Evolutionary conservation across 2,888 invertebrate genomes (phyloP).

Genomic region (Brachylomia viminalis): DNA sequence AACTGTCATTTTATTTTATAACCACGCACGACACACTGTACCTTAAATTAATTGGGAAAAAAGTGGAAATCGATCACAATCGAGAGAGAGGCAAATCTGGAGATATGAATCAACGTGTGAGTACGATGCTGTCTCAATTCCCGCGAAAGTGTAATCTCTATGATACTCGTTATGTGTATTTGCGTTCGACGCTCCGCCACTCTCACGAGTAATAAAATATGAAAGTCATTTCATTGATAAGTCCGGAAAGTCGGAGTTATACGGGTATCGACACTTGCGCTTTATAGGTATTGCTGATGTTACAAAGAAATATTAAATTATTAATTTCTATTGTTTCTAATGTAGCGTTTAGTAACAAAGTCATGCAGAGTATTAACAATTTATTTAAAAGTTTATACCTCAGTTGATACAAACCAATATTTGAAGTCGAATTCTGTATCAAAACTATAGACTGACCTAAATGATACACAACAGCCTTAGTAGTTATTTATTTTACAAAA

Average conservation of each 20-base stretch:
- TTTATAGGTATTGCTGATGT: background rate
- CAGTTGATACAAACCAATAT: background rate
- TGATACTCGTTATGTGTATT: background rate
- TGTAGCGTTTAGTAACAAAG: background rate
- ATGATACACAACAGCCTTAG: background rate
- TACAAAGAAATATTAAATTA: background rate
- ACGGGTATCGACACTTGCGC: background rate
- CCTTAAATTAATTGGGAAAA: background rate
- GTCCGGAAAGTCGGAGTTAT: background rate
- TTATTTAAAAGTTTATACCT: background rate
- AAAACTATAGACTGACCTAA: background rate
- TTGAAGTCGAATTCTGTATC: background rate
- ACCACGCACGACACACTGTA: background rate
- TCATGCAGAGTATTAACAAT: background rate
- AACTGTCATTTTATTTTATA: conserved; percentile 51
- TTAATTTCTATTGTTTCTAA: background rate
- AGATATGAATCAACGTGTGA: background rate
- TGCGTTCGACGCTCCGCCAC: no score
- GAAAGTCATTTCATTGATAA: background rate
- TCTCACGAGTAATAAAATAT: background rate
- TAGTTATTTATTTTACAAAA: conserved; percentile 21
- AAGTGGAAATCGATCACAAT: background rate
- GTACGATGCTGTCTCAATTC: background rate
- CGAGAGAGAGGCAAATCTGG: background rate
- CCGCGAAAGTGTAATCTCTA: background rate